Evolutionary conservation across 2,797 vertebrate genomes (phyloP).

Genomic region (Hippoglossus hippoglossus): DNA sequence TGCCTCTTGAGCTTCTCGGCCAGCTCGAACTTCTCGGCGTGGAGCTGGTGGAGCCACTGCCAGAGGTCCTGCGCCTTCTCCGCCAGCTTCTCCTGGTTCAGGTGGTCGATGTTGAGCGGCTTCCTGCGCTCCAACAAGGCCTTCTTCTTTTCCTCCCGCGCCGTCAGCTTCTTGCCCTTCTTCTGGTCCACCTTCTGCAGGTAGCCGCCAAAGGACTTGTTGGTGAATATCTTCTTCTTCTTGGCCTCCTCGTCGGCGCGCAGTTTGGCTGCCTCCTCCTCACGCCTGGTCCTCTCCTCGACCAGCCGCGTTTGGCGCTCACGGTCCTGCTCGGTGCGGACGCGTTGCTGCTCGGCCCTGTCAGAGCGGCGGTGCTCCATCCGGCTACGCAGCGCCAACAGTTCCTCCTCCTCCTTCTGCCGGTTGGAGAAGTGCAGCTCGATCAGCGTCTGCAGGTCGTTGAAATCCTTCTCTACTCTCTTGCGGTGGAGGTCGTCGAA

Average conservation of each 20-base stretch:
- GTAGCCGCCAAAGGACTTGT: conserved; percentile 85
- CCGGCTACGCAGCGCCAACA: conserved; percentile 78
- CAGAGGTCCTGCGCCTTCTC: conserved; percentile 85
- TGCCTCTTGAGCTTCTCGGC: conserved; percentile 84
- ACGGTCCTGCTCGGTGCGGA: conserved; percentile 78
- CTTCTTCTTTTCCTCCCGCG: conserved; percentile 87
- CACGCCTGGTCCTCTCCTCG: conserved; percentile 80
- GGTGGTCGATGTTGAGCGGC: conserved; percentile 86
- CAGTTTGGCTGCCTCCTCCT: conserved; percentile 82
- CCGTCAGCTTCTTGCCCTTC: conserved; percentile 86
- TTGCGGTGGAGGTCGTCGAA: conserved; percentile 88
- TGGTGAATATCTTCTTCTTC: conserved; percentile 86
- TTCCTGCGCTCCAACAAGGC: conserved; percentile 82
- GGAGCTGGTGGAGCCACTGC: conserved; percentile 83
- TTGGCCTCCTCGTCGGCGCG: conserved; percentile 85
- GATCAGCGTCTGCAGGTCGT: conserved; percentile 86
- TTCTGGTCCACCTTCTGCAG: conserved; percentile 87
- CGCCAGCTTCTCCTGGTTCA: conserved; percentile 84
- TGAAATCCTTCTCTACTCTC: conserved; percentile 86
- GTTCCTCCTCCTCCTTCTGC: conserved; percentile 88
- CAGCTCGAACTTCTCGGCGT: conserved; percentile 85
- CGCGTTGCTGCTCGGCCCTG: conserved; percentile 82
- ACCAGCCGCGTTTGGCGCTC: conserved; percentile 75
- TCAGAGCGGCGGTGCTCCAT: conserved; percentile 83
- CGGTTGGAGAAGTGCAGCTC: conserved; percentile 84